Evolutionary conservation across 2,113 vertebrate genomes (phyloP).

Genomic region (Tamias sibiricus): DNA sequence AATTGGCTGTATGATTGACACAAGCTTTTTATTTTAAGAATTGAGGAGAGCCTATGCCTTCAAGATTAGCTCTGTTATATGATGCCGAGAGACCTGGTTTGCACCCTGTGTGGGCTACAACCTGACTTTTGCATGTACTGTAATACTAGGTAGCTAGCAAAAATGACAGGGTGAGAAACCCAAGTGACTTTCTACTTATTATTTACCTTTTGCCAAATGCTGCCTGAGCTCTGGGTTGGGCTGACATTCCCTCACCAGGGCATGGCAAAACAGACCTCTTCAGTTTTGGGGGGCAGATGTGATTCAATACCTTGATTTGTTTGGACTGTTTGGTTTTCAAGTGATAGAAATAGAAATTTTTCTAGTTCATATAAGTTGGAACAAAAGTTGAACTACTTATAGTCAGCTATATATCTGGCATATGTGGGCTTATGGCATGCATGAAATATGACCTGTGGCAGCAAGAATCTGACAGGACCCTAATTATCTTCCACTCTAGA

Average conservation of each 20-base stretch:
- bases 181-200: background rate
- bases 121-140: conserved; percentile 8
- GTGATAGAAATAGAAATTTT: background rate
- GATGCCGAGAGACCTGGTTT: conserved; percentile 61
- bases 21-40: conserved; percentile 79
- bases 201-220: background rate
- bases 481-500: background rate
- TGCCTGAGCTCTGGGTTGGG: background rate
- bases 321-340: background rate
- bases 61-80: conserved; percentile 60
- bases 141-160: conserved; percentile 3
- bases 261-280: background rate
- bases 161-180: background rate
- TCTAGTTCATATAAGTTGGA: background rate
- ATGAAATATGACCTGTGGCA: background rate
- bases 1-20: conserved; percentile 81
- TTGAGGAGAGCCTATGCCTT: conserved; percentile 59
- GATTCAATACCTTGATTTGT: background rate
- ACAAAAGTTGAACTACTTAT: background rate
- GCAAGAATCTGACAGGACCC: background rate
- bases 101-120: conserved; percentile 38
- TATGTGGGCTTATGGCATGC: too few species aligned
- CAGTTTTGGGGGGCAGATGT: background rate
- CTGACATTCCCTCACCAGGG: background rate
- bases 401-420: background rate